These are phyloP conservation scores for Aurelia aurita complex sp. Pacific DNA, from an alignment of 30 jellyfish, hydroid and myxozoan species.

Conservation along the genomic window DNA sequence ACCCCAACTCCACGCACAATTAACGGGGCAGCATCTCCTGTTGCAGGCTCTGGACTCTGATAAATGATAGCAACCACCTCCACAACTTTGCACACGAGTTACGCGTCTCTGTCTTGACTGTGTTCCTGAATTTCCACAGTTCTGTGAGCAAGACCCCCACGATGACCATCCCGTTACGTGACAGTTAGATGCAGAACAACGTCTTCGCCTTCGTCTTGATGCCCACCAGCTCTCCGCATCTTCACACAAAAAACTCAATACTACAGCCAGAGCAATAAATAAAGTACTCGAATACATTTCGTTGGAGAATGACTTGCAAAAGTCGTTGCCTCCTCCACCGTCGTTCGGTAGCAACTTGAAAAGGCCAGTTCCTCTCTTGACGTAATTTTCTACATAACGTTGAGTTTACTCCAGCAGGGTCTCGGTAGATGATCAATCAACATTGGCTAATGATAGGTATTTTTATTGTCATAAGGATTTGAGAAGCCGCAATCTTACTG, in stretches of 20 bases:
- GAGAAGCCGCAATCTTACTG: too few relatives aligned
- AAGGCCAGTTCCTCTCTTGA: too few relatives aligned
- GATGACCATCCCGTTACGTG: slow-evolving; percentile 50
- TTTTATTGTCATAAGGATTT: too few relatives aligned
- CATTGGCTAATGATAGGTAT: too few relatives aligned
- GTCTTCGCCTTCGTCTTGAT: slow-evolving; percentile 35
- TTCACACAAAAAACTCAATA: background rate
- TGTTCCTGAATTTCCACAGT: slow-evolving; percentile 62
- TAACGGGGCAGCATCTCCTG: slow-evolving; percentile 78
- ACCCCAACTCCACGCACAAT: background rate
- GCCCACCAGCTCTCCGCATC: slow-evolving; percentile 33
- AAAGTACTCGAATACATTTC: background rate
- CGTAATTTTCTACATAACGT: too few relatives aligned
- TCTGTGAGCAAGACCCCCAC: slow-evolving; percentile 32
- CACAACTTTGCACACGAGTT: slow-evolving; percentile 49
- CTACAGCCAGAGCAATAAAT: background rate
- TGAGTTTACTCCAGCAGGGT: too few relatives aligned
- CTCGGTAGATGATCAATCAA: too few relatives aligned
- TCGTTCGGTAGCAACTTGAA: too few relatives aligned
- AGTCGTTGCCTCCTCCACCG: too few relatives aligned
- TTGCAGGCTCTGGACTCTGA: slow-evolving; percentile 55
- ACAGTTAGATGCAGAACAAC: slow-evolving; percentile 53
- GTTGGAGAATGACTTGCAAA: too few relatives aligned
- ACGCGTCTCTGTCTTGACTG: slow-evolving; percentile 41
- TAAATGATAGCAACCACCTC: slow-evolving; percentile 57